Base-by-base conservation (phyloP, 2,888 invertebrate species). In the Heliconius aoede region DNA sequence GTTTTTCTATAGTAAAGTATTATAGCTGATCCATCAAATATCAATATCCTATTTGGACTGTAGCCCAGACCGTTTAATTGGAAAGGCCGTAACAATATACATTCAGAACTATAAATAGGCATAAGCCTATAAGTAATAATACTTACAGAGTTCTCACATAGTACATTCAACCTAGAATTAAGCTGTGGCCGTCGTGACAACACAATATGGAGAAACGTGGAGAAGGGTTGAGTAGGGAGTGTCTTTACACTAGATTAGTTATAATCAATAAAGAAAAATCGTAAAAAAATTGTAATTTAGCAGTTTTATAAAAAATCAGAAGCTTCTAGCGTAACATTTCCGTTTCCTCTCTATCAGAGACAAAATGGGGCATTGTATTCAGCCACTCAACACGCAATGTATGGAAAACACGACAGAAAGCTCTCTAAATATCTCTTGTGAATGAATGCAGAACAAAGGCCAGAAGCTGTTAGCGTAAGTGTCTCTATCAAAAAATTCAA, bases 1-100 rank as follows among this genome's bases (percentile, higher is more conserved):
- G 13, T 3, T 68, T 28, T n/a, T 51, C 46, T 46, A 28, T 51
- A 28, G 21, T 51, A 51, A 68, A 28, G 51, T 67, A 67, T 67
- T 40, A 67, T 40, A 40, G 24, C n/a, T 28, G 28, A 51, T 46
- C 28, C 28, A 51, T 51, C 21, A 68, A 21, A 26, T 51, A 28
- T n/a, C 68, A 51, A 68, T 68, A 68, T 68, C 46, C 46, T 51
- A 68, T 68, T 68, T 68, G 68, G 68, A 51, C 7, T 28, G 46
- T 1, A 51, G 68, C 68, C 68, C 30, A 51, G 21, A 13, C 51
- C 9, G 28, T 68, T 51, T 51, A 28, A 68, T 68, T 46, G 68
- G 32, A 13, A 32, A n/a, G 64, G 30, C n/a, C 30, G 30, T 64
- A n/a, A 64, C 64, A 64, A 64, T 64, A 64, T 64, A 64, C 11